Conservation (phyloP, 2,113 vertebrate species). For the Benthochromis sp. region DNA sequence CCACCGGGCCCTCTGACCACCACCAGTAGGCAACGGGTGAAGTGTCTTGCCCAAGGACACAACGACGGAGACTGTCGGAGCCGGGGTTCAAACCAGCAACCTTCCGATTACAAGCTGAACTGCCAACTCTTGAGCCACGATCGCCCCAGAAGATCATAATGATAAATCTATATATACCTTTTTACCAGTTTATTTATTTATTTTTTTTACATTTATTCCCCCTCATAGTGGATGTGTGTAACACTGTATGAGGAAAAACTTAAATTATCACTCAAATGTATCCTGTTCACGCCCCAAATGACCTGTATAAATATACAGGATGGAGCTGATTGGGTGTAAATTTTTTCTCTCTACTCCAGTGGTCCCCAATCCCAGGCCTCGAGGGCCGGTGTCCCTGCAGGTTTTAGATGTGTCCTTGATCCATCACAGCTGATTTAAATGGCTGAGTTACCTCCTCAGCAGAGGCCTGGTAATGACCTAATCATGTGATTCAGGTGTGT, state of each 20-base stretch:
- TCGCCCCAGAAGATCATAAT: neutral
- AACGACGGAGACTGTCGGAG: rapidly evolving
- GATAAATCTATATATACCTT: neutral
- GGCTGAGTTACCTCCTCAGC: too few species aligned
- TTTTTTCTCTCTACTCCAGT: rapidly evolving
- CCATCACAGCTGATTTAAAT: neutral
- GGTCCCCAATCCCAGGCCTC: rapidly evolving
- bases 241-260: neutral
- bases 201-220: neutral
- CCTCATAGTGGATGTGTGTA: neutral
- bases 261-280: rapidly evolving
- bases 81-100: rapidly evolving
- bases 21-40: rapidly evolving
- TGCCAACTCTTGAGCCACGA: rapidly evolving
- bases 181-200: neutral
- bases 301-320: neutral
- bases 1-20: neutral
- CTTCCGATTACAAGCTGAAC: rapidly evolving
- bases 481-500: neutral
- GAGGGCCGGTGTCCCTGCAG: neutral
- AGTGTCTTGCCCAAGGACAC: rapidly evolving
- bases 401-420: rapidly evolving
- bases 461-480: rapidly evolving
- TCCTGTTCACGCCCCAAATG: neutral
- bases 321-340: neutral